Base-by-base conservation (phyloP, 2,888 invertebrate species). In the Pterostichus madidus region DNA sequence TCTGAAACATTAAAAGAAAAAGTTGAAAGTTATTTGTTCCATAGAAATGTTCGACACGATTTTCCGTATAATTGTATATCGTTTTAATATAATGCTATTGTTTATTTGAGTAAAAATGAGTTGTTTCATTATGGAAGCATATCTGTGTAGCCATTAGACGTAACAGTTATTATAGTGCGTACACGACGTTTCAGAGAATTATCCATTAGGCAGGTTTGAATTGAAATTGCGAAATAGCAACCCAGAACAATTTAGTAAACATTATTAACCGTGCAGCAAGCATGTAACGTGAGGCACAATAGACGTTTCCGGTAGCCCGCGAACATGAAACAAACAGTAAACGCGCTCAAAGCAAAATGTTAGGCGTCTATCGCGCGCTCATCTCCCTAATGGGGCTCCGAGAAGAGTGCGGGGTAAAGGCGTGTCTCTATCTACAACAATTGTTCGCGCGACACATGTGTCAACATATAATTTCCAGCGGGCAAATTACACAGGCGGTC, bases 391-490 rank as follows among this genome's bases (percentile, higher is more conserved):
- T 77, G 77, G 44, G 44, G 35, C 39, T 8, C 10, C 8, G 49
- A 49, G 49, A 10, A n/a, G 49, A 8, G 49, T 8, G 59, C 59
- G 59, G 59, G 39, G 39, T 5, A 10, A 13, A 31, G 13, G 24
- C 59, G 31, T 31, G 13, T 53, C 53, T 59, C 10, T 49, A 32
- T 46, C 44, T 75, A 79, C 68, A 80, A 68, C 80, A 80, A 80
- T 80, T 49, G 80, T 68, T 68, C 64, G 68, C 68, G 68, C 80
- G 68, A 80, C 80, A 80, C 61, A 82, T 82, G 81, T 82, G 81
- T 82, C 81, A 82, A 82, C 81, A 82, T 82, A 76, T 75, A 75
- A 82, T 82, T 82, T 75, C 56, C 59, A 82, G 24, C 39, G 49
- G 52, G 81, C 75, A 82, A 82, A 82, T 82, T 82, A 82, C 81